Percentiles rank a stretch among this genome's conserved stretches.
Conservation (phyloP, 1,140 invertebrate genomes). For the Reticulitermes speratus region DNA sequence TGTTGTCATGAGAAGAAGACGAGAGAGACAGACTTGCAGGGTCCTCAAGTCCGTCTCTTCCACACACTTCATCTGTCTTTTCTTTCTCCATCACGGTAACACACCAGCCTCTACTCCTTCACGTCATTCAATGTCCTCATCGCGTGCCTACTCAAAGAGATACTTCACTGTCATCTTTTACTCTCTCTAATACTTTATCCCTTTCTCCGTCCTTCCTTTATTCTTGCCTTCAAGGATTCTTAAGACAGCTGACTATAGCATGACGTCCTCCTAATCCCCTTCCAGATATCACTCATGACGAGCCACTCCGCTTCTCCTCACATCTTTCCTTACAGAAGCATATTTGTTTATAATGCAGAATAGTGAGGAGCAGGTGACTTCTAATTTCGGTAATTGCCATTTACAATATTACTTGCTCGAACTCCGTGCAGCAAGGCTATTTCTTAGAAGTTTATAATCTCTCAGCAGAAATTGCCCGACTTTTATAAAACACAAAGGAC, state of each 20-base stretch:
- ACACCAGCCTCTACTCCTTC: not conserved
- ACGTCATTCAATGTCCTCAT: too few species aligned
- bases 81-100: not conserved
- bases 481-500: too few species aligned
- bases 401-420: too few species aligned
- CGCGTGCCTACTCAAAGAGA: too few species aligned
- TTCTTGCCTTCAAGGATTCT: not conserved
- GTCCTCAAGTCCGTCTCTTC: constrained; percentile 6
- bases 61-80: not conserved
- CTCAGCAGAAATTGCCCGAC: too few species aligned
- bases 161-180: not conserved
- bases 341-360: too few species aligned
- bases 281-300: not conserved
- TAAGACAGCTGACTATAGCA: constrained; percentile 19
- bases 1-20: not conserved
- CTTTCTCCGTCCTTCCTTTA: not conserved
- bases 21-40: not conserved
- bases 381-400: too few species aligned
- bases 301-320: not conserved
- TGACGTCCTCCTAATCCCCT: not conserved
- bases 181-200: not conserved
- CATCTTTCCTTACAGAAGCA: not conserved
- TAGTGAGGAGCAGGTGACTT: too few species aligned
- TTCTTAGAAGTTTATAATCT: too few species aligned
- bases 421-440: too few species aligned